These are phyloP conservation scores for Pterocles burchelli DNA, from an alignment of 2,113 vertebrate genomes.

Conservation along the genomic window DNA sequence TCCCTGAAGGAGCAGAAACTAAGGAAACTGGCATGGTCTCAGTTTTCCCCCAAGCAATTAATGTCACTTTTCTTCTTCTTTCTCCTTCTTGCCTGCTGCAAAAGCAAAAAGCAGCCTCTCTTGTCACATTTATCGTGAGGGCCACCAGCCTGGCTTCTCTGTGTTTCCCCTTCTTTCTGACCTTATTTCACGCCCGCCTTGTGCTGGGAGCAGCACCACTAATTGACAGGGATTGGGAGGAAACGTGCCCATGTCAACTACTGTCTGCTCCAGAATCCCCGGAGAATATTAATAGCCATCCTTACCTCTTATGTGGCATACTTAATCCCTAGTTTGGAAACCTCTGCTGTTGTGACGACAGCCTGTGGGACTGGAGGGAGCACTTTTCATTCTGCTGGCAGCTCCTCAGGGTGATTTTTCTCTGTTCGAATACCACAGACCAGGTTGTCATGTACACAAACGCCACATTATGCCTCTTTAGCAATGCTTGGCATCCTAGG, in stretches of 20 bases:
- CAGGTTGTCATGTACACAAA: background rate
- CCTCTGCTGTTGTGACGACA: background rate
- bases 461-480: background rate
- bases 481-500: background rate
- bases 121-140: background rate
- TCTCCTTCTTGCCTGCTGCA: background rate
- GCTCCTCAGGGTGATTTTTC: background rate
- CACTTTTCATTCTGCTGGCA: background rate
- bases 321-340: background rate
- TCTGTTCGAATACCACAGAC: background rate
- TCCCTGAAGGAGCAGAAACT: background rate
- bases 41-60: background rate
- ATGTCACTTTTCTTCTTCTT: background rate
- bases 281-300: background rate
- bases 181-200: background rate
- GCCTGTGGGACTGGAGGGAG: background rate
- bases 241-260: background rate
- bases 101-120: background rate
- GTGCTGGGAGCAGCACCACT: background rate
- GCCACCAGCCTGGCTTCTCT: background rate
- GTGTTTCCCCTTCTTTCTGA: background rate
- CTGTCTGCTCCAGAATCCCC: background rate
- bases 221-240: background rate
- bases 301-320: background rate
- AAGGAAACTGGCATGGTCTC: background rate